phyloP scores from a whole-genome alignment of 64 coral and sea anemone genomes.

The Porites lutea region DNA sequence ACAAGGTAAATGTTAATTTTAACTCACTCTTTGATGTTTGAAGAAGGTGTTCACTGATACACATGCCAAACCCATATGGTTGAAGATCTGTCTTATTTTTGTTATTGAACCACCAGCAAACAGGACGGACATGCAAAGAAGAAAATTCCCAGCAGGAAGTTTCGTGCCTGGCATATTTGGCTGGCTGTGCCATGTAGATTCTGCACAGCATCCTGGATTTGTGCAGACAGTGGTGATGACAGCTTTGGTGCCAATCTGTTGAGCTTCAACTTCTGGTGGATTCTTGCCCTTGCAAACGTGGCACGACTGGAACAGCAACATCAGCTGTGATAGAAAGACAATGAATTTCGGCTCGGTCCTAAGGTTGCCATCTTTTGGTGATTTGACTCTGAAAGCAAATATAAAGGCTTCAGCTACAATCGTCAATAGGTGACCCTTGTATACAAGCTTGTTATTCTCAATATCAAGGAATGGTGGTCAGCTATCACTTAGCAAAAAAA shows the following conservation, averaged over 20 bases:
- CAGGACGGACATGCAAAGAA: constrained; percentile 19
- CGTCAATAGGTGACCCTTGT: background rate
- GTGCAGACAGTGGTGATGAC: constrained; percentile 18
- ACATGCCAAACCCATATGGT: constrained; percentile 45
- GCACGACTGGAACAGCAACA: constrained; percentile 9
- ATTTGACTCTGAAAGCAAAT: constrained; percentile 19
- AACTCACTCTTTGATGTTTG: constrained; percentile 46
- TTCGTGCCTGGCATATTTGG: constrained; percentile 25
- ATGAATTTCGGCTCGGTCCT: background rate
- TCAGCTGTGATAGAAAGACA: background rate
- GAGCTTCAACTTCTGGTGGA: constrained; percentile 26
- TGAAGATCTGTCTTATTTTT: constrained; percentile 20
- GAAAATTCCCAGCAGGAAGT: constrained; percentile 25
- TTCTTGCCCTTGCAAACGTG: constrained; percentile 11
- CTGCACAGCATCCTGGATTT: constrained; percentile 42
- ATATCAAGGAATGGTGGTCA: background rate
- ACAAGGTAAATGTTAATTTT: background rate
- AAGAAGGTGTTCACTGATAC: constrained; percentile 29
- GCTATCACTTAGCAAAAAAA: too few species aligned
- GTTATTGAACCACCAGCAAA: constrained; percentile 43
- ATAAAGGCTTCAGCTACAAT: constrained; percentile 2
- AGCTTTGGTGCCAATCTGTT: constrained; percentile 27
- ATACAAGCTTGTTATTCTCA: constrained; percentile 9
- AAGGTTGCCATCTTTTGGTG: constrained; percentile 22
- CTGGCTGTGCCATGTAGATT: constrained; percentile 41